These are phyloP conservation scores for Ianthella basta DNA, from an alignment of 37 sponge, comb jelly and placozoan species.

Conservation along the genomic window DNA sequence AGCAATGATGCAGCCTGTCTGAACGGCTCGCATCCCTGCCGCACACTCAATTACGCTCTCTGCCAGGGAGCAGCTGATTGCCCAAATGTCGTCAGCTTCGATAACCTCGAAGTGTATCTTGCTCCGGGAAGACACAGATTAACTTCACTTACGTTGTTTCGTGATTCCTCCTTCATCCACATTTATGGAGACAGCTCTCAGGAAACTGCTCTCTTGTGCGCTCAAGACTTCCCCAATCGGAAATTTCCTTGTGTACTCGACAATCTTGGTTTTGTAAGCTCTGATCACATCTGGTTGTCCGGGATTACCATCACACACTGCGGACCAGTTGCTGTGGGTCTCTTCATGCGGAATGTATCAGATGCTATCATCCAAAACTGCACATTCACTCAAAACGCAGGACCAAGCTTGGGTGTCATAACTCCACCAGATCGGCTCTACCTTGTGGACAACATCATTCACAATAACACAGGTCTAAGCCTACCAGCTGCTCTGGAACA, in stretches of 20 bases:
- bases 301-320: conserved; percentile 59
- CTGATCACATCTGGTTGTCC: conserved; percentile 22
- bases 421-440: neutral
- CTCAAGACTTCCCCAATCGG: conserved; percentile 36
- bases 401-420: neutral
- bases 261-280: conserved; percentile 33
- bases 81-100: neutral
- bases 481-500: neutral
- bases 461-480: neutral
- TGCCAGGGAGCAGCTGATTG: neutral
- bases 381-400: conserved; percentile 44
- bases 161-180: conserved; percentile 22
- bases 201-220: conserved; percentile 34
- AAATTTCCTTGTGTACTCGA: conserved; percentile 17
- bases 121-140: neutral
- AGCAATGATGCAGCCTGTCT: conserved; percentile 27
- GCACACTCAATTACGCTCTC: conserved; percentile 21
- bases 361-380: conserved; percentile 47
- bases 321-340: conserved; percentile 56
- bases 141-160: neutral
- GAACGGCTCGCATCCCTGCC: conserved; percentile 25
- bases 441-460: neutral
- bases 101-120: neutral
- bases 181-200: conserved; percentile 29
- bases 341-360: conserved; percentile 41